These are phyloP conservation scores for Gopherus evgoodei DNA, from an alignment of 2,113 vertebrate species.

Conservation along the genomic window DNA sequence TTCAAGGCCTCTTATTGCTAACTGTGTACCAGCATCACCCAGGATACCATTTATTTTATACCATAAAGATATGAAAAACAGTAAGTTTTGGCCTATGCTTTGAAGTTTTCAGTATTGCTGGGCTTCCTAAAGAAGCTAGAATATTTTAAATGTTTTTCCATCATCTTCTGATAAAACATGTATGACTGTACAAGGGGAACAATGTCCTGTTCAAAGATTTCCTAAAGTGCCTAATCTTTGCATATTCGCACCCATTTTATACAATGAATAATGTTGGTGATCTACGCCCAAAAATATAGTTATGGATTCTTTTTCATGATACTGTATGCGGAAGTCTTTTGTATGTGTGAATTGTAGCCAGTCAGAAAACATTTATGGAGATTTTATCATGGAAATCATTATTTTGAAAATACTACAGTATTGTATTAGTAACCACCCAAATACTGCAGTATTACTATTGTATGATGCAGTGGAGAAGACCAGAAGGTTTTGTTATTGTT, in stretches of 20 bases:
- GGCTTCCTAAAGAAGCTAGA: neutral
- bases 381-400: neutral
- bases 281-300: neutral
- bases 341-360: neutral
- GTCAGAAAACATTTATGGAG: neutral
- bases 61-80: neutral
- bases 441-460: rapidly evolving
- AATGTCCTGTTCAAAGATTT: neutral
- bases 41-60: neutral
- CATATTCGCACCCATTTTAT: neutral
- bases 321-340: neutral
- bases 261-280: rapidly evolving
- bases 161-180: neutral
- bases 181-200: neutral
- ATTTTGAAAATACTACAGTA: neutral
- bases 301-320: neutral
- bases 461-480: neutral
- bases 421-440: neutral
- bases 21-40: rapidly evolving
- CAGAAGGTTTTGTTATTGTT: no score
- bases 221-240: rapidly evolving
- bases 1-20: neutral
- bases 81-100: neutral
- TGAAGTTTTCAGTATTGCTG: neutral
- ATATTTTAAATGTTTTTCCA: neutral